Evolutionary conservation across 2,888 invertebrate species (phyloP), one percentile per base, ranked within the genome.

Genomic region (Tenthredo amoena): DNA sequence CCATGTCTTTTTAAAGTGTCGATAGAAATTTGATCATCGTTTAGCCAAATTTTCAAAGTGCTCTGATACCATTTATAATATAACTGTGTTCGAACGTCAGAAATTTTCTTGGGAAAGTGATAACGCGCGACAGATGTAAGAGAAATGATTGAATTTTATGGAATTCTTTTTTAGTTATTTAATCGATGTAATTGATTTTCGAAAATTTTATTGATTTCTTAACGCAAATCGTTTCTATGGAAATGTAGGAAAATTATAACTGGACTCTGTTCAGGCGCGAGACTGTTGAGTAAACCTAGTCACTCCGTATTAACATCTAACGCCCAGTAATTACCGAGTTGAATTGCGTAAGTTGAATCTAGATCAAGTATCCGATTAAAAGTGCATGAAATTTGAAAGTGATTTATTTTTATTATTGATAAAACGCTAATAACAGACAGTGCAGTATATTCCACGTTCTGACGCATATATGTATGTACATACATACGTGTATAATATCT

Each of bases 351-450:
- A 77, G 40, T 77, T n/a, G n/a, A 77, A 55, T 77, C 50, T 50
- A 77, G 77, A 77, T 77, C 77, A 31, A 5, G 77, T 34, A 34
- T 55, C 31, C 34, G n/a, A 31, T 77, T 31, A 50, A 77, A 50
- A 77, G 31, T 77, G 50, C 55, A 77, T 77, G 77, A 55, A 77
- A 77, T 77, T 77, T 55, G 77, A 77, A 77, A 77, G 77, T 77
- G 72, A 74, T 74, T 21, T 43, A 74, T 74, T 74, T 43, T 43
- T 40, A 43, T 43, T 43, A n/a, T 26, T 74, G 10, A 74, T 15
- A 43, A n/a, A 71, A 21, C 9, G 31, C 37, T 43, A 15, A 43
- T 43, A 40, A 74, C 43, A 74, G 21, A 43, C 12, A 26, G n/a
- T 74, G 43, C 18, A 6, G 21, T n/a, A 18, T 68, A 26, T 26